Conservation (phyloP, 2,888 invertebrate species). For the Tuberolachnus salignus region DNA sequence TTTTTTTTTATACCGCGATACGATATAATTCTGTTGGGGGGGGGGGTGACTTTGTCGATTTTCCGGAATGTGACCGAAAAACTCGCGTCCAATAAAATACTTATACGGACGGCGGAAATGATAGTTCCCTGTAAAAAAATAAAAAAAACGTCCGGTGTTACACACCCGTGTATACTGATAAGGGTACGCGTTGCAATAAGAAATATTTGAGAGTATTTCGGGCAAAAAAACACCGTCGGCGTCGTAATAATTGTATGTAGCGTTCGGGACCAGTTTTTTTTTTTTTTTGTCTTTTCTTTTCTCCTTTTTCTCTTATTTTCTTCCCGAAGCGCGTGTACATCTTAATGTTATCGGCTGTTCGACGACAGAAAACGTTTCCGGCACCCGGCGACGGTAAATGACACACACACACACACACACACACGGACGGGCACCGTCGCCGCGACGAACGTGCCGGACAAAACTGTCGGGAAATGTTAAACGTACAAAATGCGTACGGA, state of each 20-base stretch:
- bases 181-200: too few species aligned
- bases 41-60: too few species aligned
- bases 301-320: too few species aligned
- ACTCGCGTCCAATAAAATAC: not conserved
- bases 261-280: not conserved
- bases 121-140: slow-evolving; percentile 19
- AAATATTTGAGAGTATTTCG: not conserved
- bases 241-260: not conserved
- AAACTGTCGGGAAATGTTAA: not conserved
- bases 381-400: not conserved
- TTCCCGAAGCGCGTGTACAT: too few species aligned
- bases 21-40: too few species aligned
- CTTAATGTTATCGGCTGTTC: not conserved
- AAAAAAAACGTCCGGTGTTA: not conserved
- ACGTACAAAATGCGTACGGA: too few species aligned
- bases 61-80: too few species aligned
- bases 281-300: too few species aligned
- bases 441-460: not conserved
- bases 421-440: too few species aligned
- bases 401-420: too few species aligned
- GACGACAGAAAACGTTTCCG: too few species aligned
- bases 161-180: not conserved
- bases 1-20: too few species aligned
- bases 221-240: not conserved
- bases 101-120: slow-evolving; percentile 10